phyloP scores from a whole-genome alignment of 2,888 invertebrate genomes.

The Drosophila neonasuta region DNA sequence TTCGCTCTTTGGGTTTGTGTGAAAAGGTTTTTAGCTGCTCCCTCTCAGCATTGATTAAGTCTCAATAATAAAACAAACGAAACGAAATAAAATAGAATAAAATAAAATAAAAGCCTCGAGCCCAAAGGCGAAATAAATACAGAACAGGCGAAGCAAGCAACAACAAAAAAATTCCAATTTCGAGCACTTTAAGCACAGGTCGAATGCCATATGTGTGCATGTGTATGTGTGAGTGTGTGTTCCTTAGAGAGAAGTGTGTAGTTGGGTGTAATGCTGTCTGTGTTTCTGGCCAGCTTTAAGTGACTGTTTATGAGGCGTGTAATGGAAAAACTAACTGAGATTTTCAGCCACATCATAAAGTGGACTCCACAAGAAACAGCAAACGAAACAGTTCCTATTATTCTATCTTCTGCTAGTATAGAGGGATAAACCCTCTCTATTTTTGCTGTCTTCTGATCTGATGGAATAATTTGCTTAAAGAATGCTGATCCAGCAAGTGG shows the following conservation, averaged over 20 bases:
- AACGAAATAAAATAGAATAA: constrained; percentile 42
- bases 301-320: constrained; percentile 28
- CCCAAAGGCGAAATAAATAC: constrained; percentile 18
- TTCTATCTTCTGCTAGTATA: too few relatives aligned
- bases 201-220: constrained; percentile 21
- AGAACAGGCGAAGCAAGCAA: not conserved
- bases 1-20: constrained; percentile 17
- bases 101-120: constrained; percentile 44
- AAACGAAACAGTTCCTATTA: too few relatives aligned
- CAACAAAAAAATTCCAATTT: constrained; percentile 42
- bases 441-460: too few relatives aligned
- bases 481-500: too few relatives aligned
- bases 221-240: constrained; percentile 5
- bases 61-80: constrained; percentile 68
- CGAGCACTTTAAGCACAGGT: constrained; percentile 47
- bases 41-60: constrained; percentile 59
- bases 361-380: too few relatives aligned
- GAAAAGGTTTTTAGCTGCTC: constrained; percentile 39
- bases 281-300: constrained; percentile 37
- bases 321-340: constrained; percentile 20
- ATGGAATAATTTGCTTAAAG: too few relatives aligned
- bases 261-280: constrained; percentile 12
- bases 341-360: not conserved
- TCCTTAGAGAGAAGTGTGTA: not conserved
- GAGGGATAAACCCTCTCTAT: too few relatives aligned